Evolutionary conservation across 2,888 invertebrate genomes (phyloP), one percentile per base, ranked within the genome.

Genomic region (Blastobasis lacticolella): DNA sequence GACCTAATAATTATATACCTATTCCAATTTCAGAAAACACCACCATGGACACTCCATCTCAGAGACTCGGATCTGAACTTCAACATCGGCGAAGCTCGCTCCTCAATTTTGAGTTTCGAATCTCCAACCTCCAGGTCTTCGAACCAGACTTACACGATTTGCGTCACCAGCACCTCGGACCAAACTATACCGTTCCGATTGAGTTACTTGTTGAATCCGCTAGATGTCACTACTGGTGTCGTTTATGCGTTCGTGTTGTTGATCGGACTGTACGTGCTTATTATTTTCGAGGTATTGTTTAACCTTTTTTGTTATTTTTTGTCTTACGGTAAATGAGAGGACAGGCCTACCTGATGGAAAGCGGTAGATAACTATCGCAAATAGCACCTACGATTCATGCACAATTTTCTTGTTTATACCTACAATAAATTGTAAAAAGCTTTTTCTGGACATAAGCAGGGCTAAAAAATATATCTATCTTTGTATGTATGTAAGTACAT

Each of bases 241-340:
- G 71, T 92, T 8, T 92, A 92, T 61, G 94, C 94, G 0, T 90
- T 92, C 0, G 57, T 91, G 4, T 89, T 95, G 38, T 80, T 96
- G 3, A 55, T 91, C 6, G 90, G 92, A 3, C 89, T 96, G 44
- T 95, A 96, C 69, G 69, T 92, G 5, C 75, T 95, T 10, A 93
- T 96, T 56, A 92, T 95, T 58, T 94, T 94, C 80, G 95, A 95
- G 81, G 93, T 94, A 73, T 71, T 72, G 23, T 23, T 2, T 23
- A 3, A 23, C 23, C n/a, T 23, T 23, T 23, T 23, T 23, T 23
- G 23, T 1, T 23, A 23, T 23, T 23, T 23, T 23, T 23, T 23
- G 23, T 23, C 23, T 23, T 3, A 23, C 3, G 23, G 23, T 23
- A 23, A 23, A 1, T 3, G 23, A 23, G 3, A 23, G 3, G 23